Percentiles rank a stretch among this genome's conserved stretches.
phyloP scores from a whole-genome alignment of 2,888 invertebrate species.

The Yponomeuta cagnagella region DNA sequence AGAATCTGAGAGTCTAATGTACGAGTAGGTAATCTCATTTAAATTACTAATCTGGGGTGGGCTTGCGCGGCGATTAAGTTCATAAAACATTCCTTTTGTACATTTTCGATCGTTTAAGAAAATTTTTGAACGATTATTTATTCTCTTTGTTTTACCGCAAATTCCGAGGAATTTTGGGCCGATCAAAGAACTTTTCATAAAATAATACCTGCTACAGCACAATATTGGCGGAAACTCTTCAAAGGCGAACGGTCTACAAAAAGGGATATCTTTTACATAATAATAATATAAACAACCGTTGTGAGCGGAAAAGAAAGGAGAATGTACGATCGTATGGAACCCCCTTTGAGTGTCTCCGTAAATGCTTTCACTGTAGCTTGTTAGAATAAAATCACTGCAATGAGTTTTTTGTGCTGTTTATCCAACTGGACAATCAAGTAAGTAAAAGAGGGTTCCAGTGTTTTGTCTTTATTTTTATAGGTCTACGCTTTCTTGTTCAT shows the following conservation, averaged over 20 bases:
- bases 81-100: background rate
- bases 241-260: background rate
- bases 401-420: background rate
- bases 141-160: background rate
- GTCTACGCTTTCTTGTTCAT: no score
- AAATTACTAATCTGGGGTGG: no score
- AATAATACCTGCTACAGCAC: background rate
- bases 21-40: no score
- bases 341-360: background rate
- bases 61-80: no score
- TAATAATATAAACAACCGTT: background rate
- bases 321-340: background rate
- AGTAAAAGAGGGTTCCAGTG: no score
- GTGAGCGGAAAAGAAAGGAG: background rate
- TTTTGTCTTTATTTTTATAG: no score
- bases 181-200: conserved; percentile 1
- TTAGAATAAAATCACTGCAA: background rate
- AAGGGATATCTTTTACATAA: background rate
- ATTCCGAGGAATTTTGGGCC: background rate
- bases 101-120: background rate
- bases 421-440: no score
- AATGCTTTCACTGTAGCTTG: background rate
- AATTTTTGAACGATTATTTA: background rate
- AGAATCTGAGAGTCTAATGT: no score
- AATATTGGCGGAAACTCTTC: background rate